Evolutionary conservation across 2,113 vertebrate species (phyloP).

Genomic region (Emydura subglobosa): DNA sequence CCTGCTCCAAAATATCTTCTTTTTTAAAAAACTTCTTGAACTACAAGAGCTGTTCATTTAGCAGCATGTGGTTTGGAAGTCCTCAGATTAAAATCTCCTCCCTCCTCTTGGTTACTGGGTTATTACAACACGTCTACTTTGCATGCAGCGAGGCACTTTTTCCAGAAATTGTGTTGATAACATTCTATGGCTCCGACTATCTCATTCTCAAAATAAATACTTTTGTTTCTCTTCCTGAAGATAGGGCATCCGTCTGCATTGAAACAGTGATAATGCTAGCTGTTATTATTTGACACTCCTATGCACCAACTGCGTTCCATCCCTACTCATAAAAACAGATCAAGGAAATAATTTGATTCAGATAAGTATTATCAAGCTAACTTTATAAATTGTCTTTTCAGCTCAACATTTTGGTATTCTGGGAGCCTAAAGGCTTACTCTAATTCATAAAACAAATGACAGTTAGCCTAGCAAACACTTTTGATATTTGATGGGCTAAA

Average conservation of each 20-base stretch:
- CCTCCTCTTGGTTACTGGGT: conserved; percentile 22
- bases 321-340: background rate
- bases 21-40: background rate
- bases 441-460: background rate
- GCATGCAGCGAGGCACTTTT: background rate
- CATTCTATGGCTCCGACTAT: background rate
- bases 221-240: background rate
- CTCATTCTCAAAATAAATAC: background rate
- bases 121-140: background rate
- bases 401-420: background rate
- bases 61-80: conserved; percentile 22
- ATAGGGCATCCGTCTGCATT: background rate
- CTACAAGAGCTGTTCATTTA: background rate
- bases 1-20: background rate
- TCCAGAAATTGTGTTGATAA: background rate
- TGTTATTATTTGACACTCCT: background rate
- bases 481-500: background rate
- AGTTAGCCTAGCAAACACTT: background rate
- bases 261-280: background rate
- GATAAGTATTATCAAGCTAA: background rate
- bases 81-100: conserved; percentile 28
- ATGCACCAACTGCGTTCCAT: background rate
- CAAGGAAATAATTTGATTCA: background rate
- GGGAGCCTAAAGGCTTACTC: background rate
- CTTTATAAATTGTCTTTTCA: background rate